Base-by-base conservation (phyloP, 2,113 vertebrate species). In the Conger conger region DNA sequence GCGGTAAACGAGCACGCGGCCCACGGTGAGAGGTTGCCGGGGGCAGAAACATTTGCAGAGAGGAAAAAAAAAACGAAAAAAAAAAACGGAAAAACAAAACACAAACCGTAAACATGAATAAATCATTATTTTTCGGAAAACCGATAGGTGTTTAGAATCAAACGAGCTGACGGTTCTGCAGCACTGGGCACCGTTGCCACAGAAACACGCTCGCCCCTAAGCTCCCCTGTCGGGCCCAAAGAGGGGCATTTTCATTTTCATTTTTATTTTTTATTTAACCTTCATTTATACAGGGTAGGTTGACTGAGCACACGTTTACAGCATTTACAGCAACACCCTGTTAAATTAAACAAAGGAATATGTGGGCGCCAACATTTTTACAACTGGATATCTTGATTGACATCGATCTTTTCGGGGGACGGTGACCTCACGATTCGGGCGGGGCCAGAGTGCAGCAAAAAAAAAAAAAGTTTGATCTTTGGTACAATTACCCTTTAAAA, bases 121-220 rank as follows among this genome's bases (percentile, higher is more conserved):
- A 79, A 84, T 76, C n/a, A 76, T 79, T 37, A 84, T 77, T 83
- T 63, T 27, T 40, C n/a, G 6, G 15, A 76, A 76, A 83, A 40
- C 45, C 76, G 38, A 36, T 17, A 63, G 45, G 57, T 50, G 73
- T 50, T 84, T 50, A 54, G 35, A n/a, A 60, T 37, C 54, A 36
- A 36, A 79, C 78, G 83, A 84, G 76, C 45, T 76, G 73, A 79
- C 83, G 20, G 16, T 40, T 30, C 45, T 84, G 83, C 23, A 40
- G 83, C 27, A 50, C 33, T n/a, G 73, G n/a, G 45, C 42, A 16
- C 17, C 20, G 50, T 84, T 60, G 83, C 33, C 76, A 57, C 45
- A 45, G 76, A 38, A 63, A 79, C 33, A 27, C 37, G 36, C 7
- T 53, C 33, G 57, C 53, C 33, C 42, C 40, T 38, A 33, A 7